Percentiles rank a stretch among this genome's conserved stretches.
phyloP scores from a whole-genome alignment of 2,888 invertebrate species.

The Nymphalis c-album region DNA sequence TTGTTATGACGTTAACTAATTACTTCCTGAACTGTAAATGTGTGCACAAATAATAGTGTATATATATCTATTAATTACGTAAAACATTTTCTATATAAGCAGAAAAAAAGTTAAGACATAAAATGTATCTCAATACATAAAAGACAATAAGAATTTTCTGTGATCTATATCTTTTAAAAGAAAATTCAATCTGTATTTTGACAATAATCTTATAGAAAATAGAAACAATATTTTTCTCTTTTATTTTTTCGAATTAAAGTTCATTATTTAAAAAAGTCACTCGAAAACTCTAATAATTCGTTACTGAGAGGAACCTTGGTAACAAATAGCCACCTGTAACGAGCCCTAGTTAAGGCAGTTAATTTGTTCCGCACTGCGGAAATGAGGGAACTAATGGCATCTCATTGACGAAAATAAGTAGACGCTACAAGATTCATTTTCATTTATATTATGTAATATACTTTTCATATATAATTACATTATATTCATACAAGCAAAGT shows the following conservation, averaged over 20 bases:
- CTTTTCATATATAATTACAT: too few species aligned
- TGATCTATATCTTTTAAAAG: too few species aligned
- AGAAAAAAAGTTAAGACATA: too few species aligned
- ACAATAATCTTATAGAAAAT: neutral
- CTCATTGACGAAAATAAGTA: constrained; percentile 1
- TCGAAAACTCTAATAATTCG: constrained; percentile 19
- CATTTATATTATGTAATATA: too few species aligned
- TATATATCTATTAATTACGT: too few species aligned
- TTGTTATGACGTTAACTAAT: constrained; percentile 30
- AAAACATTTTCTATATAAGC: too few species aligned
- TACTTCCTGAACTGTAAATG: constrained; percentile 15
- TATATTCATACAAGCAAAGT: too few species aligned
- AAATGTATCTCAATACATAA: too few species aligned
- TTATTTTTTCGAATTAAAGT: neutral
- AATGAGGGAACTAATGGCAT: constrained; percentile 10
- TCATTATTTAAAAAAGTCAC: neutral
- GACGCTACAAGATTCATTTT: too few species aligned
- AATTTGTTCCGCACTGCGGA: constrained; percentile 20
- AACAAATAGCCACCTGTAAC: constrained; percentile 29
- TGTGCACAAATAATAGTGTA: neutral
- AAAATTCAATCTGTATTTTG: too few species aligned
- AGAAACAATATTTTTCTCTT: neutral
- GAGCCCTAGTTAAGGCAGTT: constrained; percentile 21
- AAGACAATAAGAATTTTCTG: too few species aligned
- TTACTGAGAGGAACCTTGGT: constrained; percentile 13